Conservation (phyloP, 2,888 invertebrate genomes). For the Polymixis flavicincta region DNA sequence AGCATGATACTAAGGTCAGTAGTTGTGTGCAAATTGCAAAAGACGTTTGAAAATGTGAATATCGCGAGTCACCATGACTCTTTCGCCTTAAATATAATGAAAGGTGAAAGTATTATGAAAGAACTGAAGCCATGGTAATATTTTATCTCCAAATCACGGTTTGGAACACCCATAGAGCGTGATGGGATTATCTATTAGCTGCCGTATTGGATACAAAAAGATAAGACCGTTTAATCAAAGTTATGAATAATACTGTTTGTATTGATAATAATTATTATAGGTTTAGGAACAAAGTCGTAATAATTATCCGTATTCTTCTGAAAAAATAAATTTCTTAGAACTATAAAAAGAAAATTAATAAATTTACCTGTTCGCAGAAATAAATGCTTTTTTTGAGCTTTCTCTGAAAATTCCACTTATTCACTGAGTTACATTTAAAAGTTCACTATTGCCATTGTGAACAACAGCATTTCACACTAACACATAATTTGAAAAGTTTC, state of each 20-base stretch:
- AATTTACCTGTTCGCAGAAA: slow-evolving; percentile 36
- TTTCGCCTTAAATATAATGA: too few species aligned
- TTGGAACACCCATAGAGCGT: slow-evolving; percentile 19
- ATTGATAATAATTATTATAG: not conserved
- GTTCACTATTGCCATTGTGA: slow-evolving; percentile 25
- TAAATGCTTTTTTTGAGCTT: not conserved
- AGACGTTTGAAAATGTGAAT: too few species aligned
- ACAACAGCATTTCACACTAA: not conserved
- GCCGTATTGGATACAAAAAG: slow-evolving; percentile 19
- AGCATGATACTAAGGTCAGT: too few species aligned
- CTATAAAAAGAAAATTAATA: not conserved
- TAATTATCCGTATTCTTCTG: not conserved
- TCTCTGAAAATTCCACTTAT: slow-evolving; percentile 22
- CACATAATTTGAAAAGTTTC: not conserved
- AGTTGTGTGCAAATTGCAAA: too few species aligned
- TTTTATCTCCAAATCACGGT: slow-evolving; percentile 31
- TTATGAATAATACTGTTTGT: not conserved
- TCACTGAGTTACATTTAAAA: slow-evolving; percentile 24
- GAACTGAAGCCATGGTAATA: not conserved
- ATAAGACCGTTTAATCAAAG: slow-evolving; percentile 12
- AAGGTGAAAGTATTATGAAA: too few species aligned
- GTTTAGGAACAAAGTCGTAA: not conserved
- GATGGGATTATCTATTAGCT: slow-evolving; percentile 10
- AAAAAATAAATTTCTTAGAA: not conserved
- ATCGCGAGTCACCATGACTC: too few species aligned